Evolutionary conservation across 2,797 vertebrate genomes (phyloP), one percentile per base, ranked within the genome.

Genomic region (Leptoclinus maculatus): DNA sequence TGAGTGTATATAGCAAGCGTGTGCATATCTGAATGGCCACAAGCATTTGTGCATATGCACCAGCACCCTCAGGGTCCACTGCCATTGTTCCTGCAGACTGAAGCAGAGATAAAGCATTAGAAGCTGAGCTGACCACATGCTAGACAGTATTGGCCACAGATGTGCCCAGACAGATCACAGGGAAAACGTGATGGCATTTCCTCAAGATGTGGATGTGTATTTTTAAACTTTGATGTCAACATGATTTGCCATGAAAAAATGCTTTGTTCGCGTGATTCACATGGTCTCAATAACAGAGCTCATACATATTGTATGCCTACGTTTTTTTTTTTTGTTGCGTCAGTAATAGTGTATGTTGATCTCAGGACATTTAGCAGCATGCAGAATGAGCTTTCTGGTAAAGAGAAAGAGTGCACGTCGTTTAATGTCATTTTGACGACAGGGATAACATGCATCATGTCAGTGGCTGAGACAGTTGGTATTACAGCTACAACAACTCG

Each of bases 231-330:
- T 97, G 95, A 97, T 94, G 96, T 95, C 94, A 96, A 95, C 94
- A 94, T 93, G 96, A 97, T 95, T 96, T 95, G 94, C 92, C 92
- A 91, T 94, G 94, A 96, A 92, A 97, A 93, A 95, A 96, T 93
- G 96, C 96, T 97, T 96, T 97, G 95, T 96, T 96, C 95, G 82
- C 92, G 66, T 85, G 93, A 94, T 95, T 96, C 96, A 96, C 95
- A 93, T 96, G 95, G 93, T 95, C 94, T 94, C 94, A 95, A 95
- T 95, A 91, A 93, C 79, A 67, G 83, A 68, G 89, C 94, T 96
- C 95, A 96, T 93, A 90, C 90, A 93, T 93, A 95, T 89, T 93
- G 78, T 80, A 94, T 90, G 84, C 63, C 84, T 51, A 82, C 80
- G 75, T 74, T 36, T 58, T 58, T 59, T 58, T 58, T 10, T 58